Base-by-base conservation (phyloP, 2,797 vertebrate genomes). In the Neomorphus geoffroyi region DNA sequence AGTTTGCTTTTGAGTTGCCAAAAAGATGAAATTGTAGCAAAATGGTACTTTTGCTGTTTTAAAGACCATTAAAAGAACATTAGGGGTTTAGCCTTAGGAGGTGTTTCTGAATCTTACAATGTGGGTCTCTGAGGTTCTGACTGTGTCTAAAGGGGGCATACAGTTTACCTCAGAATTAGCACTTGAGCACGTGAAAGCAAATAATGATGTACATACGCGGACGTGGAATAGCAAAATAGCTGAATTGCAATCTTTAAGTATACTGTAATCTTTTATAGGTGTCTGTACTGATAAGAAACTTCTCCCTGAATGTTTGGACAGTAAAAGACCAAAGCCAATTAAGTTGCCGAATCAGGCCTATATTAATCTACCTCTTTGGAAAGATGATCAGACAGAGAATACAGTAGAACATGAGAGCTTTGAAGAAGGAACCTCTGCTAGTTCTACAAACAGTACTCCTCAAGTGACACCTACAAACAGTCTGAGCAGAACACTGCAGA, bases 321-420 rank as follows among this genome's bases (percentile, higher is more conserved):
- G 94, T 97, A 98, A 98, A 97, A 99, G 98, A 98, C 98, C 99
- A 99, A 99, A 99, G 98, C 98, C 98, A 97, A 97, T 98, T 86
- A 99, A 99, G 97, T 98, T 98, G 92, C 98, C 98, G 13, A 98
- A 98, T 97, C 99, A 99, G 98, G 98, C 99, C 93, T 99, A 98
- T 85, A 98, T 99, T 43, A 98, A 99, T 97, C 98, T 99, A 98
- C 98, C 99, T 98, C 98, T 98, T 96, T 98, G 99, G 98, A 98
- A 98, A 96, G 99, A 99, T 33, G 98, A 99, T 97, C 98, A 98
- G 96, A 96, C 96, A 86, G 98, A 98, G 92, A 98, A 65, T 79
- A 48, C 96, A 15, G 53, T 22, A 53, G 96, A 97, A 15, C 80
- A 94, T 0, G 98, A 99, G 91, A 98, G 97, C 87, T 85, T 94